Evolutionary conservation across 2,888 invertebrate genomes (phyloP), one percentile per base, ranked within the genome.

Genomic region (Carabus problematicus): DNA sequence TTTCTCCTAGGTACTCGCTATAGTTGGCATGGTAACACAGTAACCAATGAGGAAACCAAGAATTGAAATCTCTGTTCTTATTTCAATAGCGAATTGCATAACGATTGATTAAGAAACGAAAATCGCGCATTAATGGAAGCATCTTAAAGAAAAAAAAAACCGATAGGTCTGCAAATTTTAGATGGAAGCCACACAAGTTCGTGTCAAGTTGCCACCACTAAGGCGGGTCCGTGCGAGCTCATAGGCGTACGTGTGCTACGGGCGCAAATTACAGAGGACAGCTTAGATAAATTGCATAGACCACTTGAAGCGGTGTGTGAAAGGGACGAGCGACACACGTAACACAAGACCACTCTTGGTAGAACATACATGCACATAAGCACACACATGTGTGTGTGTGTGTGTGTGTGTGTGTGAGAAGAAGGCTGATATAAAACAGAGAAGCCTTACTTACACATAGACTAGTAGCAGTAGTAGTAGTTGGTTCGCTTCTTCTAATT

Each of bases 231-330:
- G 2, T 29, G 29, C 29, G 6, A 29, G 29, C 29, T 3, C 29
- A 29, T 45, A 0, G 47, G 18, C 29, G 29, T 29, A 29, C 29
- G 29, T 29, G 3, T n/a, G 40, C 12, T 39, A 11, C n/a, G 63
- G 16, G 19, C 52, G 40, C 52, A 54, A 63, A 63, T 63, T 52
- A 63, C 63, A 52, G 52, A 19, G 58, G 40, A 41, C 58, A n/a
- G 63, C 54, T 63, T 63, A 63, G 29, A 63, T 54, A 63, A 63
- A 63, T 63, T 63, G 63, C 63, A 63, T 42, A 42, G 63, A n/a
- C 63, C 54, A 54, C 63, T 63, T 63, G n/a, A 63, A 1, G 43
- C 6, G 29, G 29, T 29, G 29, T 29, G 29, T 29, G 29, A 29
- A 29, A 29, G 29, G 3, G 2, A 29, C 2, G 3, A 29, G 29